A percentile compares a stretch with the other conserved stretches of the same genome.
These are phyloP conservation scores for Ormyrus rosae DNA, from an alignment of 2,888 invertebrate genomes.

Conservation along the genomic window DNA sequence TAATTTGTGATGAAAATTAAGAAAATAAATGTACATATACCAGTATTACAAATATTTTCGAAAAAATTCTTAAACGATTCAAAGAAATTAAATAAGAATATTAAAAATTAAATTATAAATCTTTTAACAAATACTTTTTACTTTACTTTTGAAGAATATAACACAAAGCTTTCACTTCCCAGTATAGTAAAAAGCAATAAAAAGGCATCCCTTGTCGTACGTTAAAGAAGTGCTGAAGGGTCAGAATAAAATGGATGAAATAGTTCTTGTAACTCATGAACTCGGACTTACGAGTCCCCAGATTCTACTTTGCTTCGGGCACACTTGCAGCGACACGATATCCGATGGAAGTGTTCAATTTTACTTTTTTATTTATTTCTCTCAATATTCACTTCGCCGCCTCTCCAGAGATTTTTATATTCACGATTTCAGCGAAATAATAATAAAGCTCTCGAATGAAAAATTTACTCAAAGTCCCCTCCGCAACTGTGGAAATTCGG, in stretches of 20 bases:
- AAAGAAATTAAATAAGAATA: too few relatives aligned
- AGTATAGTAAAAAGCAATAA: background rate
- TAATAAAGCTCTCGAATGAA: too few relatives aligned
- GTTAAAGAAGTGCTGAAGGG: slow-evolving; percentile 1
- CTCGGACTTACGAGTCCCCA: slow-evolving; percentile 21
- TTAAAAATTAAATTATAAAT: too few relatives aligned
- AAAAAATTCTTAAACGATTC: too few relatives aligned
- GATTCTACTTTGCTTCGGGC: slow-evolving; percentile 10
- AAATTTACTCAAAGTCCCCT: too few relatives aligned
- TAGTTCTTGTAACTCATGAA: slow-evolving; percentile 3
- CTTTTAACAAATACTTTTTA: background rate
- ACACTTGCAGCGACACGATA: background rate
- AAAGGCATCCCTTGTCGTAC: background rate
- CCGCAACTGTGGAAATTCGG: too few relatives aligned
- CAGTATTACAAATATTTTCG: too few relatives aligned
- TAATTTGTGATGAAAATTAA: too few relatives aligned
- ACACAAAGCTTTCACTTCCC: background rate
- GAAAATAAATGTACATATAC: too few relatives aligned
- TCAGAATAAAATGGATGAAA: background rate
- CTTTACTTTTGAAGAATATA: background rate
- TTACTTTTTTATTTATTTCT: background rate
- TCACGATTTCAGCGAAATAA: too few relatives aligned
- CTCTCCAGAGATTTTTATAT: too few relatives aligned
- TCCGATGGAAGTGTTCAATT: background rate
- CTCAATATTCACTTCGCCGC: too few relatives aligned